These are phyloP conservation scores for Haemorhous mexicanus DNA, from an alignment of 2,113 vertebrate genomes.

Conservation along the genomic window DNA sequence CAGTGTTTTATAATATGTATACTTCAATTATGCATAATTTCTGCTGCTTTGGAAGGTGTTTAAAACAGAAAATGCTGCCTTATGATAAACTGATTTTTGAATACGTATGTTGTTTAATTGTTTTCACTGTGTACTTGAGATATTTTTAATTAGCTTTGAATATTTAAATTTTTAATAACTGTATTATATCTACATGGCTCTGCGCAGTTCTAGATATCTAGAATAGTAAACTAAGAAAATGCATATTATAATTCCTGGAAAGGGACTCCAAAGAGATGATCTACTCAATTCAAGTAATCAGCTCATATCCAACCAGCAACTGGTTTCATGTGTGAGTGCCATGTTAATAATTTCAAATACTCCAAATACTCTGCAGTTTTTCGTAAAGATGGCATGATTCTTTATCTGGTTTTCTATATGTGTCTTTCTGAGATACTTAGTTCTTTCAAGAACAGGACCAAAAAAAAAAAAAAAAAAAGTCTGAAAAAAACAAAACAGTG, in stretches of 20 bases:
- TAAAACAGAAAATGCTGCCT: background rate
- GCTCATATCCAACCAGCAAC: background rate
- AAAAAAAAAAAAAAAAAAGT: no score
- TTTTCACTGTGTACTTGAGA: background rate
- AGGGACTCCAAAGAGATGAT: background rate
- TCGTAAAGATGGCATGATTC: background rate
- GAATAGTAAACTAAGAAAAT: background rate
- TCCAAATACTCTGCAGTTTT: background rate
- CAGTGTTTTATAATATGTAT: background rate
- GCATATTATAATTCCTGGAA: background rate
- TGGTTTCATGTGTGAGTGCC: fast-evolving
- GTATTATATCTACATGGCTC: background rate
- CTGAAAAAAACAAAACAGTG: background rate
- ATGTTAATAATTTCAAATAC: background rate
- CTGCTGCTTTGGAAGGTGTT: background rate
- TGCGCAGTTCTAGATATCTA: background rate
- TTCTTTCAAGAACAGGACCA: background rate
- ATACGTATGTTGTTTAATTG: background rate
- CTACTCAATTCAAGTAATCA: background rate
- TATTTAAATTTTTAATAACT: background rate
- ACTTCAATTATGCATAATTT: background rate
- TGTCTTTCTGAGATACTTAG: background rate
- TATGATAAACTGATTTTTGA: background rate
- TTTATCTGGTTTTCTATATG: background rate
- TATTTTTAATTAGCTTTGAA: background rate